Conservation (phyloP, 2,888 invertebrate species). For the Acanthococcus lagerstroemiae region DNA sequence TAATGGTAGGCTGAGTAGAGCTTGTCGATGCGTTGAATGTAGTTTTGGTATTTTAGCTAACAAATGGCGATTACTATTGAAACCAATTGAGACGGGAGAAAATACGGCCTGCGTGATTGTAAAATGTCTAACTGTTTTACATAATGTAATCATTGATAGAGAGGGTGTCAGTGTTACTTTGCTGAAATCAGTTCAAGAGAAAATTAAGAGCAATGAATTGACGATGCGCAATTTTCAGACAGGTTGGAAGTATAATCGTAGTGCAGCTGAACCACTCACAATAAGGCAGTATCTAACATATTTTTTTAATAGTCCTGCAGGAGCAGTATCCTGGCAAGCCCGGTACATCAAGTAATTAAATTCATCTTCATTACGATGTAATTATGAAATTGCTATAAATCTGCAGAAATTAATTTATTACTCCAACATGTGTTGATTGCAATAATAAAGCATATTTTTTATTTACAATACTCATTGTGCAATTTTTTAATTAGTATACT, state of each 20-base stretch:
- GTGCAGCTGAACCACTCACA: not conserved
- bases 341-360: not conserved
- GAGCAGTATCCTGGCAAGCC: not conserved
- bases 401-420: too few species aligned
- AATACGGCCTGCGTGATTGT: not conserved
- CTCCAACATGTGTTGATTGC: too few species aligned
- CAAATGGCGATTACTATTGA: slow-evolving; percentile 1
- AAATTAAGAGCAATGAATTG: not conserved
- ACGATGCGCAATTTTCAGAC: not conserved
- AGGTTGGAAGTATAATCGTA: not conserved
- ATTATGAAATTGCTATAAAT: too few species aligned
- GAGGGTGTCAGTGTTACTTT: not conserved
- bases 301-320: not conserved
- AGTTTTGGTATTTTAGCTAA: not conserved
- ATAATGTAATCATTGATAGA: slow-evolving; percentile 9
- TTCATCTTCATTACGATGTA: too few species aligned
- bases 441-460: too few species aligned
- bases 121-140: slow-evolving; percentile 5
- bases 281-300: not conserved
- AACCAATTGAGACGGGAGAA: not conserved
- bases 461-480: too few species aligned
- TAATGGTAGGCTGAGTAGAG: slow-evolving; percentile 2
- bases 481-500: too few species aligned
- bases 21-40: slow-evolving; percentile 12
- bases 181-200: not conserved